Evolutionary conservation across 2,797 vertebrate species (phyloP).

Genomic region (Phoxinus dragarum): DNA sequence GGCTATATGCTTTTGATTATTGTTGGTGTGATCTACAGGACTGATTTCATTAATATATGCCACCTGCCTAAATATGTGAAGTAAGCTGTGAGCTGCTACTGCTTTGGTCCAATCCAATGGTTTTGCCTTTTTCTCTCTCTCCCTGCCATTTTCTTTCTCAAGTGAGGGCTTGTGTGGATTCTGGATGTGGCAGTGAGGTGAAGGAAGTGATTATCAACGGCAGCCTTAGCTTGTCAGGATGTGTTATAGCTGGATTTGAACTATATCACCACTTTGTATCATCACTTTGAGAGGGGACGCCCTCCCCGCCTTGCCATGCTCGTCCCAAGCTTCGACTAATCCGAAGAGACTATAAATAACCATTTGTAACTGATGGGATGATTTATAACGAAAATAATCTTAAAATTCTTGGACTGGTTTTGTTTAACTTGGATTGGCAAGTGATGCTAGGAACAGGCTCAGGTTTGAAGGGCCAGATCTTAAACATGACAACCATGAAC

Average conservation of each 20-base stretch:
- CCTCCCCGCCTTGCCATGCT: constrained; percentile 17
- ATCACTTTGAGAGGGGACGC: constrained; percentile 21
- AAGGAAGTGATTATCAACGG: constrained; percentile 56
- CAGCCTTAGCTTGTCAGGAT: constrained; percentile 47
- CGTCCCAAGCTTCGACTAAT: constrained; percentile 8
- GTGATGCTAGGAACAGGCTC: constrained; percentile 29
- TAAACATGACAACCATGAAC: constrained; percentile 39
- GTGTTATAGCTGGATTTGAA: constrained; percentile 53
- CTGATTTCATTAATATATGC: constrained; percentile 58
- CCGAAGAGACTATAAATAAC: constrained; percentile 37
- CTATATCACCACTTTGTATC: constrained; percentile 44
- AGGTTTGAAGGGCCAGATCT: constrained; percentile 26
- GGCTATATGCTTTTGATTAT: constrained; percentile 58
- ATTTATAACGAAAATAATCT: constrained; percentile 53
- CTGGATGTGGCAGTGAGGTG: constrained; percentile 44
- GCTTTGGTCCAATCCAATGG: constrained; percentile 5
- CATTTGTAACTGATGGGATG: constrained; percentile 37
- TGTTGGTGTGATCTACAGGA: constrained; percentile 46
- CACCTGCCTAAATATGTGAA: constrained; percentile 57
- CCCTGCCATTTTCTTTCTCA: constrained; percentile 7
- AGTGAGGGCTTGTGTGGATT: constrained; percentile 22
- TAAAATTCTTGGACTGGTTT: constrained; percentile 37
- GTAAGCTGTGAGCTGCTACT: constrained; percentile 44
- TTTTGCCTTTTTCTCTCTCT: constrained; percentile 7
- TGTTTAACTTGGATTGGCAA: constrained; percentile 51